Conservation (phyloP, 2,888 invertebrate species). For the Acleris sparsana region DNA sequence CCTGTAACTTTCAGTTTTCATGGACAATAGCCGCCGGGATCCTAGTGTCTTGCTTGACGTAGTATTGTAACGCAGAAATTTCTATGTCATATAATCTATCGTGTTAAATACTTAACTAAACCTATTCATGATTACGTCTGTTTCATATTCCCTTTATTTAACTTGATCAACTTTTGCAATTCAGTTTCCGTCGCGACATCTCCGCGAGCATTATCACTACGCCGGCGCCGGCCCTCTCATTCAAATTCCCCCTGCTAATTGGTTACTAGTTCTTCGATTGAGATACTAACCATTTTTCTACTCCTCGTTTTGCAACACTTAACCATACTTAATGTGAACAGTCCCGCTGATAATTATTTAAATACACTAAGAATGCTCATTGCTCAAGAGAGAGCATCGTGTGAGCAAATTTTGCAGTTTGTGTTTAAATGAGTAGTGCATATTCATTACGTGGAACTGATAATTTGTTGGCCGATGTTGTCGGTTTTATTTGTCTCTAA, state of each 20-base stretch:
- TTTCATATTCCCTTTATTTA: neutral
- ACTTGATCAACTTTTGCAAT: neutral
- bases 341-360: conserved; percentile 68
- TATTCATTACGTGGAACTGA: conserved; percentile 29
- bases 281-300: conserved; percentile 52
- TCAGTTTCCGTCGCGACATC: conserved; percentile 8
- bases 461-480: conserved; percentile 17
- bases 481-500: conserved; percentile 15
- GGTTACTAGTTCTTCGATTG: conserved; percentile 58
- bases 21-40: too few species aligned
- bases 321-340: conserved; percentile 53
- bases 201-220: conserved; percentile 4
- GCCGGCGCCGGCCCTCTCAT: conserved; percentile 52
- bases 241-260: conserved; percentile 68
- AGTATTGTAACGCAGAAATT: too few species aligned
- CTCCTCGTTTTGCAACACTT: conserved; percentile 50
- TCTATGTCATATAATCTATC: too few species aligned
- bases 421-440: conserved; percentile 24
- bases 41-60: too few species aligned
- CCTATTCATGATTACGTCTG: too few species aligned
- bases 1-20: too few species aligned
- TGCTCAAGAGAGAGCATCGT: conserved; percentile 32
- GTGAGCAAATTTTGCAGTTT: conserved; percentile 31
- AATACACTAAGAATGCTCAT: conserved; percentile 53
- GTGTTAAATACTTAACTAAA: too few species aligned